Percentiles rank a stretch among this genome's conserved stretches.
phyloP scores from a whole-genome alignment of 2,888 invertebrate genomes.

The Acronicta psi region DNA sequence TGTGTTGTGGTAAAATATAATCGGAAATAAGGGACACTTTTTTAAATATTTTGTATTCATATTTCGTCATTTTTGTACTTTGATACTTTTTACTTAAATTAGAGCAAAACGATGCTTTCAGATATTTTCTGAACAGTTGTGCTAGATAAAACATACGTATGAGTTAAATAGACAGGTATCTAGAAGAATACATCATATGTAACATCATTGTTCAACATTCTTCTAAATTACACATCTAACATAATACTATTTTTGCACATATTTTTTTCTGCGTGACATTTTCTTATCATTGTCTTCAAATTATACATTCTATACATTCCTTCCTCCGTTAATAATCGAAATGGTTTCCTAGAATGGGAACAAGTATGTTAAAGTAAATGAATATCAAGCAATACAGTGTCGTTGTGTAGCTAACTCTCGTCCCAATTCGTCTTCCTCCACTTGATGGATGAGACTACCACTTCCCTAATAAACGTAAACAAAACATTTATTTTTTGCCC shows the following conservation, averaged over 20 bases:
- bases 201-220: too few species aligned
- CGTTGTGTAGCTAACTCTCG: constrained; percentile 56
- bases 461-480: constrained; percentile 88
- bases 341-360: constrained; percentile 15
- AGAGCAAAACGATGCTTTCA: constrained; percentile 7
- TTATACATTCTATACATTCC: too few species aligned
- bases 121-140: background rate
- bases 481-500: constrained; percentile 81
- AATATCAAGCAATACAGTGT: constrained; percentile 68
- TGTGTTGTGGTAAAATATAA: constrained; percentile 52
- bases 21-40: constrained; percentile 48
- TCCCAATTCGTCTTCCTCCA: constrained; percentile 79
- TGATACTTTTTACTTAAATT: constrained; percentile 12
- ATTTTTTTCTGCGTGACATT: too few species aligned
- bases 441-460: constrained; percentile 84
- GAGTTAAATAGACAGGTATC: too few species aligned
- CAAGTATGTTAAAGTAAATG: constrained; percentile 58
- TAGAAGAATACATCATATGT: too few species aligned
- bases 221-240: too few species aligned
- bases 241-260: too few species aligned
- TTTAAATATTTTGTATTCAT: constrained; percentile 30
- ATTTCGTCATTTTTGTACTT: constrained; percentile 32
- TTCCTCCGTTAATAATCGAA: constrained; percentile 1
- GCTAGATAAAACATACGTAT: too few species aligned
- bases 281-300: too few species aligned